Evolutionary conservation across 2,797 vertebrate species (phyloP).

Genomic region (Falco naumanni): DNA sequence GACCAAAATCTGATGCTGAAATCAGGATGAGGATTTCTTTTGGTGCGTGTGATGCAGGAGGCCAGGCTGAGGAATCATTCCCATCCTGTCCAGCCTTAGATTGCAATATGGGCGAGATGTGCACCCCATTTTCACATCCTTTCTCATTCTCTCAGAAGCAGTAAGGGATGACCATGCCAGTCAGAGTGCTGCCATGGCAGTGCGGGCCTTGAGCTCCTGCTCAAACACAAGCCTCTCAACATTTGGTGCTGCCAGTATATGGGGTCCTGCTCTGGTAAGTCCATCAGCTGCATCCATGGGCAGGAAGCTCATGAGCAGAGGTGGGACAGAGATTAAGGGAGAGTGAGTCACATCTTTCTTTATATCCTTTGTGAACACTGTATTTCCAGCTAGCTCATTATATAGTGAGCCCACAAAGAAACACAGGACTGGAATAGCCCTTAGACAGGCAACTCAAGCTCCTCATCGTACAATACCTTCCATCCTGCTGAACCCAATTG

Average conservation of each 20-base stretch:
- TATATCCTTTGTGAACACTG: background rate
- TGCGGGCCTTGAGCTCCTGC: background rate
- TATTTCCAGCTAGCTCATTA: background rate
- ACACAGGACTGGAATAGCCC: background rate
- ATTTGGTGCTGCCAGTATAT: accelerated
- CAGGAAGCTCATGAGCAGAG: background rate
- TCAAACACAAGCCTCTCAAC: background rate
- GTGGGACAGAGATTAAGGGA: background rate
- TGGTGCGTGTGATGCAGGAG: background rate
- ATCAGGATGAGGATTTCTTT: background rate
- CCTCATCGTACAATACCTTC: background rate
- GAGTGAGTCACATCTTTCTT: background rate
- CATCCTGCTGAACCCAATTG: background rate
- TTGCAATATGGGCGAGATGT: background rate
- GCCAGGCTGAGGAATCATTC: background rate
- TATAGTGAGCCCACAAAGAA: background rate
- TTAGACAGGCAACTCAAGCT: background rate
- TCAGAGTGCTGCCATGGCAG: background rate
- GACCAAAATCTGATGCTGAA: background rate
- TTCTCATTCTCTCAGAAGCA: background rate
- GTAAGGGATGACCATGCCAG: background rate
- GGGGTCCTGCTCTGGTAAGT: background rate
- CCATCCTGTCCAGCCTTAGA: background rate
- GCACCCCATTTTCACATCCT: background rate
- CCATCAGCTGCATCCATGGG: background rate